Percentiles rank a stretch among this genome's conserved stretches.
phyloP scores from a whole-genome alignment of 2,797 vertebrate genomes.

The Melanogrammus aeglefinus region DNA sequence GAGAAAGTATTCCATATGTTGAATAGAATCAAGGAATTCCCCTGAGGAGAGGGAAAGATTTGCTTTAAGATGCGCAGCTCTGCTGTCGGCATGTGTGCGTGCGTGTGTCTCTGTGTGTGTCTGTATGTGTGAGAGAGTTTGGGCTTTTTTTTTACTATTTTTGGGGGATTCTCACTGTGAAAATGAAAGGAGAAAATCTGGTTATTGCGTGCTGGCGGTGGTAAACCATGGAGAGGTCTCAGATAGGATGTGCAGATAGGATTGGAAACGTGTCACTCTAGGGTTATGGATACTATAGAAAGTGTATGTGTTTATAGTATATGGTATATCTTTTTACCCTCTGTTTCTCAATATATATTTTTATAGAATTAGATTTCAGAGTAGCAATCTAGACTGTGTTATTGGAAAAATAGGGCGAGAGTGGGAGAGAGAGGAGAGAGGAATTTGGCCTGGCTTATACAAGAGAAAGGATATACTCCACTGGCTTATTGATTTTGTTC shows the following conservation, averaged over 20 bases:
- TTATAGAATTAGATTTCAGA: slow-evolving; percentile 29
- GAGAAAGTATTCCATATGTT: slow-evolving; percentile 24
- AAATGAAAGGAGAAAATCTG: too few species aligned
- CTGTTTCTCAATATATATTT: neutral
- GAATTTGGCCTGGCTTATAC: slow-evolving; percentile 50
- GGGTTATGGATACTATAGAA: slow-evolving; percentile 18
- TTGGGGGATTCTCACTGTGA: slow-evolving; percentile 17
- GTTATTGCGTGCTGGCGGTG: slow-evolving; percentile 15
- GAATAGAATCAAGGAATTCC: slow-evolving; percentile 37
- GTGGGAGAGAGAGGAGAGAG: slow-evolving; percentile 16
- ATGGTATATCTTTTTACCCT: slow-evolving; percentile 17
- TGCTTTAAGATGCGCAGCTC: slow-evolving; percentile 15
- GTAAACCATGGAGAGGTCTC: slow-evolving; percentile 31
- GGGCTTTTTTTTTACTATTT: slow-evolving; percentile 14
- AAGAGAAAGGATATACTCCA: slow-evolving; percentile 51
- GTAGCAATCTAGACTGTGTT: slow-evolving; percentile 41
- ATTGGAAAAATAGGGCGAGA: slow-evolving; percentile 18
- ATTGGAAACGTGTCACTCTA: slow-evolving; percentile 37
- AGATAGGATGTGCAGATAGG: slow-evolving; percentile 32
- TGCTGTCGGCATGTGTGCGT: neutral
- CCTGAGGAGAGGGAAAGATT: slow-evolving; percentile 17
- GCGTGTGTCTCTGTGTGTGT: too few species aligned
- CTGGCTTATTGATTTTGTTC: slow-evolving; percentile 69
- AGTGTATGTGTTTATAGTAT: slow-evolving; percentile 34
- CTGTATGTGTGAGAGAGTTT: slow-evolving; percentile 34